Base-by-base conservation (phyloP, 2,797 vertebrate species). In the Echiichthys vipera region DNA sequence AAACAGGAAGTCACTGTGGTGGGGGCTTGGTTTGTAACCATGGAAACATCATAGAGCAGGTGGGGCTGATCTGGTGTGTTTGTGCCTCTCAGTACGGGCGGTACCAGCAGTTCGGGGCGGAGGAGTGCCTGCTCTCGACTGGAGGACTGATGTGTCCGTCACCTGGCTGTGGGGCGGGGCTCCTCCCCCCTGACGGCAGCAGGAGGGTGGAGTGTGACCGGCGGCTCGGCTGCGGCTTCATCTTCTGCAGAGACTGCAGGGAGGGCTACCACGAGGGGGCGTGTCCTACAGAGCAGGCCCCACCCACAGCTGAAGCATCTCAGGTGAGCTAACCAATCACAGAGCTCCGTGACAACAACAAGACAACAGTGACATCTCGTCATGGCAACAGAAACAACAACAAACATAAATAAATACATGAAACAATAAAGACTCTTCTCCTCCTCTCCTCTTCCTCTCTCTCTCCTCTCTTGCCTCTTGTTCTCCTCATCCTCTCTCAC, bases 91-190 rank as follows among this genome's bases (percentile, higher is more conserved):
- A 91, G 91, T 91, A 90, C 45, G 84, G 39, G 12, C 83, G 89
- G 17, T 98, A 98, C 90, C 96, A 96, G 87, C 90, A 86, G 18
- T 98, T 96, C 2, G 97, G 87, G 0, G 94, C 96, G 0, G 97
- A 98, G 81, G 90, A 90, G 49, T 98, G 94, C 0, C 89, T 98
- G 80, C 92, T 96, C 72, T 91, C 81, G 81, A 95, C 93, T 87
- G 97, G 96, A 1, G 97, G 97, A 1, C 91, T 96, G 63, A 84
- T 98, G 81, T 98, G 97, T 81, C 97, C 97, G 0, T 91, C 91
- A 11, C 93, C 96, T 0, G 94, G 95, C 84, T 98, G 97, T 6
- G 97, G 97, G 50, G 96, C 96, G 0, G 97, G 97, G 18, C 94
- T 98, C 36, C 90, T 97, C 17, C 96, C 95, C 0, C 14, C 71